phyloP scores from a whole-genome alignment of 2,888 invertebrate genomes.

The Carpatolechia fugitivella region DNA sequence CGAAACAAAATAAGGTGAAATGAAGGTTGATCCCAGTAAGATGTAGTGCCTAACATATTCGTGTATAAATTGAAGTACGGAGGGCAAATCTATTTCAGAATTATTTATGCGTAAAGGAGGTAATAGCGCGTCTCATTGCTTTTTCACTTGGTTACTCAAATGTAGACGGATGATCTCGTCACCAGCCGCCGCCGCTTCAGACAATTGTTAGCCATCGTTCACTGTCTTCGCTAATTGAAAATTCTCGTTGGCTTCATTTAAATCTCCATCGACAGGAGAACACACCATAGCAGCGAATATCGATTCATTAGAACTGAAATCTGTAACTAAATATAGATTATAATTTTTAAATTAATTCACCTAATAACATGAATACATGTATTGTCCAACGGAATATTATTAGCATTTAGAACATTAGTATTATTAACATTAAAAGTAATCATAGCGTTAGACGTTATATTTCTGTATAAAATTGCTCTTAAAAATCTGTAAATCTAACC shows the following conservation, averaged over 20 bases:
- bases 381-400: too few species aligned
- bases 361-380: too few species aligned
- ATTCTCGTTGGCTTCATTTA: slow-evolving; percentile 73
- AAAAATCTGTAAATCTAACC: too few species aligned
- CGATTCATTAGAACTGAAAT: not conserved
- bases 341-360: too few species aligned
- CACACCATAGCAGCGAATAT: slow-evolving; percentile 50
- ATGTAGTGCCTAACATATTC: not conserved
- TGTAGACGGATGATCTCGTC: slow-evolving; percentile 72
- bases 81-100: slow-evolving; percentile 46
- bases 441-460: too few species aligned
- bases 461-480: too few species aligned
- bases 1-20: slow-evolving; percentile 4
- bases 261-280: slow-evolving; percentile 65
- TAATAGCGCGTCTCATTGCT: slow-evolving; percentile 74
- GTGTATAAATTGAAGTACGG: slow-evolving; percentile 23
- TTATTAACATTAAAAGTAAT: too few species aligned
- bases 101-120: slow-evolving; percentile 65
- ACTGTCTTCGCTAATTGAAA: slow-evolving; percentile 75
- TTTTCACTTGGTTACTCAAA: slow-evolving; percentile 76
- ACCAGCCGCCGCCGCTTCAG: slow-evolving; percentile 50
- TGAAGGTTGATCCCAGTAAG: not conserved
- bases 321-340: too few species aligned
- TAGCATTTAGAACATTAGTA: too few species aligned
- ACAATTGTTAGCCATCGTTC: slow-evolving; percentile 75